A percentile compares a stretch with the other conserved stretches of the same genome.
Conservation (phyloP, 2,113 vertebrate genomes). For the Sinocyclocheilus anophthalmus region DNA sequence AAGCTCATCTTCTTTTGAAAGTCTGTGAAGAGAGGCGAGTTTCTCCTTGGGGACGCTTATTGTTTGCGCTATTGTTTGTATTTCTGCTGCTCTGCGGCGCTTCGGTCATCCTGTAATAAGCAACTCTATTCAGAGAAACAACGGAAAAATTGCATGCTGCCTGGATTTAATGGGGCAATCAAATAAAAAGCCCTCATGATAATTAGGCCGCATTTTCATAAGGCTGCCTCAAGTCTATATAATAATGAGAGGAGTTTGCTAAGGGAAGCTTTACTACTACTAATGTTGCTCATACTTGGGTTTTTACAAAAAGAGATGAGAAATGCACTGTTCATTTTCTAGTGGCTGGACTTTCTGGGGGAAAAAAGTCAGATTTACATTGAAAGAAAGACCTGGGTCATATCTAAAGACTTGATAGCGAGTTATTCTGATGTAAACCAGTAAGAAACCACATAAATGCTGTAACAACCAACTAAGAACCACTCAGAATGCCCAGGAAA, state of each 20-base stretch:
- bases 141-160: not conserved
- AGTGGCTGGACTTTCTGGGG: not conserved
- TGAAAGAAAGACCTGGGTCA: too few relatives aligned
- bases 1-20: conserved; percentile 39
- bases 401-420: not conserved
- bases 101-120: conserved; percentile 33
- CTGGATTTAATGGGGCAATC: not conserved
- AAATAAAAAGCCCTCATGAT: not conserved
- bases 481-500: not conserved
- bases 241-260: not conserved
- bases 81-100: not conserved
- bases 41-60: conserved; percentile 41
- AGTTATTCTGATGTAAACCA: not conserved
- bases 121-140: not conserved
- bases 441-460: not conserved
- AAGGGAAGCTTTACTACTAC: not conserved
- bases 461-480: not conserved
- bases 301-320: too few relatives aligned
- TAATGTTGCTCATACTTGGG: not conserved
- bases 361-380: not conserved
- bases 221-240: not conserved
- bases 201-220: not conserved
- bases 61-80: conserved; percentile 32
- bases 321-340: too few relatives aligned
- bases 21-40: not conserved